phyloP scores from a whole-genome alignment of 2,888 invertebrate genomes.

The Gymnoscelis rufifasciata region DNA sequence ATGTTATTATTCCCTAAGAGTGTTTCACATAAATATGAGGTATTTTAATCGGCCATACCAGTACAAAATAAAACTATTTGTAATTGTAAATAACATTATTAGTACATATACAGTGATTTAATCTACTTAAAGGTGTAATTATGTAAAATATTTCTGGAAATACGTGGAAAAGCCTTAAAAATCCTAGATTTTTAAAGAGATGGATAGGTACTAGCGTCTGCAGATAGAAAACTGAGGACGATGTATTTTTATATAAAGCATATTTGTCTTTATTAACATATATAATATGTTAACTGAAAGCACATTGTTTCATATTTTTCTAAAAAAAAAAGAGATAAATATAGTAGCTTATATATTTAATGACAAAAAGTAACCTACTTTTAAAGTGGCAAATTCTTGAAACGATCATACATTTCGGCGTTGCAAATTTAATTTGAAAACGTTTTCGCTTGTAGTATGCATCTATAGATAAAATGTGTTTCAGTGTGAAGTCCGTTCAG shows the following conservation, averaged over 20 bases:
- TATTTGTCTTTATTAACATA: conserved; percentile 79
- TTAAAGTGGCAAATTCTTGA: conserved; percentile 60
- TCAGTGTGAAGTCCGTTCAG: neutral
- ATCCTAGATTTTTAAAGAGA: conserved; percentile 75
- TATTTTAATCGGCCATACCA: conserved; percentile 70
- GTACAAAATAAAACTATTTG: conserved; percentile 64
- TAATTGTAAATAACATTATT: conserved; percentile 64
- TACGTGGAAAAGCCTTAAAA: conserved; percentile 77
- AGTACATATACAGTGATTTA: conserved; percentile 63
- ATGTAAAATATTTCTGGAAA: conserved; percentile 68
- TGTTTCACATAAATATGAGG: conserved; percentile 48
- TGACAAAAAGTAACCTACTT: conserved; percentile 63
- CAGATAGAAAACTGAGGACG: conserved; percentile 61
- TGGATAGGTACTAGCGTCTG: conserved; percentile 69
- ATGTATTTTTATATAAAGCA: conserved; percentile 78
- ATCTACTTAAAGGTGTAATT: conserved; percentile 69
- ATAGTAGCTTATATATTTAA: conserved; percentile 60
- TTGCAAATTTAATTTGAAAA: conserved; percentile 11
- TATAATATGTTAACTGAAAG: conserved; percentile 77
- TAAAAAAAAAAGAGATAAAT: conserved; percentile 66
- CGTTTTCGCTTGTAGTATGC: conserved; percentile 7
- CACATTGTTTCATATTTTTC: conserved; percentile 78
- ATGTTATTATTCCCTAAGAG: conserved; percentile 43
- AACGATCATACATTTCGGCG: conserved; percentile 37
- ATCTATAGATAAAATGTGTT: neutral